A percentile compares a stretch with the other conserved stretches of the same genome.
Evolutionary conservation across 2,888 invertebrate genomes (phyloP).

Genomic region (Ochropleura leucogaster): DNA sequence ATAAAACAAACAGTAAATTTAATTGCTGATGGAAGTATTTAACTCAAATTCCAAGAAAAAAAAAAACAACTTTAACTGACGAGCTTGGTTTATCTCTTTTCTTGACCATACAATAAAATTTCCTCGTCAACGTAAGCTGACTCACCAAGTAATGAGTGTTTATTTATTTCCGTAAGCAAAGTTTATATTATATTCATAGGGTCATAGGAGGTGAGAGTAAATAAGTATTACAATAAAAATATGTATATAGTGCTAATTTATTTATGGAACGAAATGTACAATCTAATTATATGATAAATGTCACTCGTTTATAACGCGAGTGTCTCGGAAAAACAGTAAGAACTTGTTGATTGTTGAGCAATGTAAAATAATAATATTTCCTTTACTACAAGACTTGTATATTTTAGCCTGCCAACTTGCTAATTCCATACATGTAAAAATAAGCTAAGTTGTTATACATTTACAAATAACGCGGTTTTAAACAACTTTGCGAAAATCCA

Average conservation of each 20-base stretch:
- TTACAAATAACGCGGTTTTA: too few relatives aligned
- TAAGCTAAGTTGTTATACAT: too few relatives aligned
- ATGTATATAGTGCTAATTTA: slow-evolving; percentile 30
- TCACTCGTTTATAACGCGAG: background rate
- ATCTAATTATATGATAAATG: background rate
- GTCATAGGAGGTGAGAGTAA: slow-evolving; percentile 24
- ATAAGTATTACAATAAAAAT: slow-evolving; percentile 29
- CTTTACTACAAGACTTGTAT: background rate
- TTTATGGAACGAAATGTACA: slow-evolving; percentile 19
- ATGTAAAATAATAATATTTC: background rate
- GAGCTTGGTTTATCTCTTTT: too few relatives aligned
- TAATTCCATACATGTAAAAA: background rate
- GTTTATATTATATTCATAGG: background rate
- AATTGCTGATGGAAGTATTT: too few relatives aligned
- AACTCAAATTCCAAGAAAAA: too few relatives aligned
- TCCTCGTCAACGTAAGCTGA: background rate
- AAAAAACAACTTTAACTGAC: too few relatives aligned
- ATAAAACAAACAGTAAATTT: too few relatives aligned
- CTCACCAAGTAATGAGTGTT: background rate
- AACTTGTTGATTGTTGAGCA: background rate
- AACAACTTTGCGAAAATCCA: too few relatives aligned
- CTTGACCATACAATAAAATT: background rate
- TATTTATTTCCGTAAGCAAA: background rate
- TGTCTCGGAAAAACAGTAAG: background rate
- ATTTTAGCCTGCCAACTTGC: background rate